Conservation (phyloP, 2,113 vertebrate species). For the Variabilichromis moorii region DNA sequence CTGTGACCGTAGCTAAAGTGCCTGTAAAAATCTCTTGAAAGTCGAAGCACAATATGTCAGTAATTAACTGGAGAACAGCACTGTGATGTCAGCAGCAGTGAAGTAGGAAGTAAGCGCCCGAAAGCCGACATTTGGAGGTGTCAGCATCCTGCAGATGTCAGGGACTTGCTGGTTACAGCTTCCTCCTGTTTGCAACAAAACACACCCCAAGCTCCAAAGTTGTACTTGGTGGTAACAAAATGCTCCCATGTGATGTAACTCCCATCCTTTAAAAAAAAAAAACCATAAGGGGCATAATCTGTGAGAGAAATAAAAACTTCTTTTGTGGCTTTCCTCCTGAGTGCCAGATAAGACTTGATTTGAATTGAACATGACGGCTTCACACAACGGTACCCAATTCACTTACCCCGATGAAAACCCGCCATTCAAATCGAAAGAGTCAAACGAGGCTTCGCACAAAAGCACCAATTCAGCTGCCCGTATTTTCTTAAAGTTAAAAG, state of each 20-base stretch:
- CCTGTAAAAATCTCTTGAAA: background rate
- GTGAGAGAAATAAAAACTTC: constrained; percentile 11
- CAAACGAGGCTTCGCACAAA: constrained; percentile 36
- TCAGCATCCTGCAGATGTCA: background rate
- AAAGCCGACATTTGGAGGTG: background rate
- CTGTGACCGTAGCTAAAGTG: background rate
- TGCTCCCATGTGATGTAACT: background rate
- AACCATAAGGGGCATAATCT: background rate
- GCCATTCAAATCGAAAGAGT: constrained; percentile 45
- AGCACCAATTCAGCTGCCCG: constrained; percentile 22
- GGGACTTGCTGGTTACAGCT: background rate
- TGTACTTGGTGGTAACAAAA: background rate
- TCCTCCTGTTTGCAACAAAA: background rate
- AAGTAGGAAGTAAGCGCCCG: background rate
- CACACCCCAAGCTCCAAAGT: background rate
- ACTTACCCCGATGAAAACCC: constrained; percentile 33
- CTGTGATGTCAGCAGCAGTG: background rate
- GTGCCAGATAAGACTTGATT: constrained; percentile 41
- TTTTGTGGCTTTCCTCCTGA: constrained; percentile 21
- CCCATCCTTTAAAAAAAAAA: background rate
- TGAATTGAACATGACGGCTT: constrained; percentile 46
- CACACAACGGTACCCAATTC: constrained; percentile 34
- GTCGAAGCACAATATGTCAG: background rate
- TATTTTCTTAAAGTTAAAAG: constrained; percentile 48
- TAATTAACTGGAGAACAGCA: background rate